Base-by-base conservation (phyloP, 2,113 vertebrate genomes). In the Ascaphus truei region DNA sequence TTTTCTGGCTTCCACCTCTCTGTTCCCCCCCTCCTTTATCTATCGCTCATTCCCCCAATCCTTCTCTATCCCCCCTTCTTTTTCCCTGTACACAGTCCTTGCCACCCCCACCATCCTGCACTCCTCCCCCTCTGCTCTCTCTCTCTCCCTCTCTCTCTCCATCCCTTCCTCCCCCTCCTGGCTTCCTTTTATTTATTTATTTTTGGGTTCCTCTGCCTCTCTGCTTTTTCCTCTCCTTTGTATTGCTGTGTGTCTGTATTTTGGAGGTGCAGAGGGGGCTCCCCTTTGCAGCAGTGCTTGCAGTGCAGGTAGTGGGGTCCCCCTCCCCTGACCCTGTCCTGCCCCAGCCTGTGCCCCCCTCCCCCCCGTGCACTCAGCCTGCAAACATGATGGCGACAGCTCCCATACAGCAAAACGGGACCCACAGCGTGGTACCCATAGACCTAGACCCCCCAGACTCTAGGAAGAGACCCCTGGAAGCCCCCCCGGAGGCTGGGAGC, bases 341-440 rank as follows among this genome's bases (percentile, higher is more conserved):
- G 23, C 72, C 16, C 7, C 61, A 25, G 30, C 31, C 52, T 57
- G 33, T 33, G 5, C 11, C 20, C 60, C 58, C 58, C 50, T 45
- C 63, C 73, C 75, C 58, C 72, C 72, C 48, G 31, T 47, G 48
- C 69, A 68, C 73, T 74, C 82, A 73, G 77, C 79, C 79, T 74
- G 86, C 86, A 85, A 91, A 85, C 86, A 91, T 91, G 89, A 91
- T 91, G 89, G 89, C 89, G 86, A 88, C 88, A 90, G 85, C 85
- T 84, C 88, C 89, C 77, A 91, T 90, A 83, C 89, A 91, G 81
- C 89, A 91, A 85, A 91, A 91, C 83, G 89, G 88, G 86, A 91
- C 88, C 83, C 88, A 91, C 75, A 86, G 84, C 43, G 89, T 84
- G 86, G 88, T 90, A 71, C 89, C 89, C 78, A 86, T 91, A 89